Conservation (phyloP, 2,888 invertebrate genomes). For the Brachypalpus laphriformis region DNA sequence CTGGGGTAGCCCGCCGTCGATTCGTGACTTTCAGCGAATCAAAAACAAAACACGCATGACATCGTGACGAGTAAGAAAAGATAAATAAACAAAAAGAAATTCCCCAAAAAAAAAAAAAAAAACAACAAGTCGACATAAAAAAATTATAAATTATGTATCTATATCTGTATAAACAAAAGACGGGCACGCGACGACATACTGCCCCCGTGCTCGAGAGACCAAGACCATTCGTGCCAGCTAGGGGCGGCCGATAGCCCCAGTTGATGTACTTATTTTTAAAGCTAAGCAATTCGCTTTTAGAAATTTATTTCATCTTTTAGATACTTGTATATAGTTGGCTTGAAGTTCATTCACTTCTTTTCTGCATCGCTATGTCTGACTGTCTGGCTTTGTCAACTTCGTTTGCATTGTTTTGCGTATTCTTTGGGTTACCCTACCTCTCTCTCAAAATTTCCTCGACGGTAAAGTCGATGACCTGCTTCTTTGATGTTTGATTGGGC, state of each 20-base stretch:
- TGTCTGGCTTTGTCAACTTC: conserved; percentile 25
- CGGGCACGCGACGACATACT: conserved; percentile 41
- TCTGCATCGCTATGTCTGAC: background rate
- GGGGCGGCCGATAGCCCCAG: background rate
- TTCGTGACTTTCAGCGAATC: conserved; percentile 25
- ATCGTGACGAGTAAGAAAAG: background rate
- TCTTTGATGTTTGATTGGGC: conserved; percentile 30
- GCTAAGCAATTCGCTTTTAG: conserved; percentile 30
- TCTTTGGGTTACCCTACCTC: background rate
- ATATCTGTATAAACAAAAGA: conserved; percentile 28
- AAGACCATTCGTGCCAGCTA: background rate
- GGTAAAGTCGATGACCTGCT: conserved; percentile 48
- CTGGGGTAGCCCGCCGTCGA: background rate
- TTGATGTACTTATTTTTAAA: background rate
- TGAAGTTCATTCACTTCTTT: conserved; percentile 52
- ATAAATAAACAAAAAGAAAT: conserved; percentile 35
- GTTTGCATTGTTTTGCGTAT: conserved; percentile 38
- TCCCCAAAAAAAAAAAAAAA: no score
- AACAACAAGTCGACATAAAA: background rate
- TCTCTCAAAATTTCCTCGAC: conserved; percentile 6
- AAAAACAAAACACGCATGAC: conserved; percentile 23
- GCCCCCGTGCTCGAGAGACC: conserved; percentile 28
- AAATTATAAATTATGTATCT: conserved; percentile 28
- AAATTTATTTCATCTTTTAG: background rate
- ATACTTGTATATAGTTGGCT: background rate